phyloP scores from a whole-genome alignment of 2,888 invertebrate species.

The Brachycybe producta region DNA sequence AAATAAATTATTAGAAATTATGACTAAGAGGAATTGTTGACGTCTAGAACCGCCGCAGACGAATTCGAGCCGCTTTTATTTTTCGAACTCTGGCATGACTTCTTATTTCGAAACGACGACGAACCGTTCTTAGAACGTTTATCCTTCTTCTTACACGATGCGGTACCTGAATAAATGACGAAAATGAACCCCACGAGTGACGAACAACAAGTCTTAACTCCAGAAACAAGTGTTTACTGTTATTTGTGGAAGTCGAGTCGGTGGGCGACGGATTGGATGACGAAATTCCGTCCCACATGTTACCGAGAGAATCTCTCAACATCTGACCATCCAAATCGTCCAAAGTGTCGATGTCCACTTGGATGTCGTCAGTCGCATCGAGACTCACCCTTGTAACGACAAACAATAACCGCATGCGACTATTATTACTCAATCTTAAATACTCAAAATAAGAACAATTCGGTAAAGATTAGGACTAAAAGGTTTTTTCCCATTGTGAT shows the following conservation, averaged over 20 bases:
- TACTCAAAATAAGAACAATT: too few relatives aligned
- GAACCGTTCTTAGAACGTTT: not conserved
- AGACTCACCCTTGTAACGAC: slow-evolving; percentile 15
- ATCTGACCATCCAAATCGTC: slow-evolving; percentile 19
- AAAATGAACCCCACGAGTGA: not conserved
- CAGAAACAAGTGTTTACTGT: too few relatives aligned
- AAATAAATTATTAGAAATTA: too few relatives aligned
- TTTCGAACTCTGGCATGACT: too few relatives aligned
- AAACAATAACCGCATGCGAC: too few relatives aligned
- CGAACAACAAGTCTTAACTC: not conserved
- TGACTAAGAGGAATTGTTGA: too few relatives aligned
- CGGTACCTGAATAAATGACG: slow-evolving; percentile 6
- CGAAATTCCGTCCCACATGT: slow-evolving; percentile 17
- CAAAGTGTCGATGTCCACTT: slow-evolving; percentile 20
- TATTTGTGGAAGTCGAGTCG: slow-evolving; percentile 19
- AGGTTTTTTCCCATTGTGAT: too few relatives aligned
- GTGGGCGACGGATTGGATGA: slow-evolving; percentile 19
- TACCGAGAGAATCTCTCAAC: slow-evolving; percentile 14
- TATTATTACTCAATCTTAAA: too few relatives aligned
- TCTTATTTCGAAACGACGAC: too few relatives aligned
- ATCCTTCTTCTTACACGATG: slow-evolving; percentile 12
- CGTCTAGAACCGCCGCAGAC: too few relatives aligned
- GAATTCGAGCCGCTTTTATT: too few relatives aligned
- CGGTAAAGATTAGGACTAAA: too few relatives aligned
- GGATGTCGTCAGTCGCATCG: slow-evolving; percentile 18